These are phyloP conservation scores for Conomelus anceps DNA, from an alignment of 2,888 invertebrate species.

Conservation along the genomic window DNA sequence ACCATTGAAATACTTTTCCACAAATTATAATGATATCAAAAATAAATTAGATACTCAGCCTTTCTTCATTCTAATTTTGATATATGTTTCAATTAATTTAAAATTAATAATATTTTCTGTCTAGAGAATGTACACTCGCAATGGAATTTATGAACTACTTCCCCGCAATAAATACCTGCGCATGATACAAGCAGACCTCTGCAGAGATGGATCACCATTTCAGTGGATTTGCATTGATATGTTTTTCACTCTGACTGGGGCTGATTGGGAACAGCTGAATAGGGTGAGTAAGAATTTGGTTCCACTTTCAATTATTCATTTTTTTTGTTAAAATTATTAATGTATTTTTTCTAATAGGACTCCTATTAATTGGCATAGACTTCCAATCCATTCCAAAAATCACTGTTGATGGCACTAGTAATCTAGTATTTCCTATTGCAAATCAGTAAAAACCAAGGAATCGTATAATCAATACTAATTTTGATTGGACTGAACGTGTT, in stretches of 20 bases:
- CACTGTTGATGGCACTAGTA: too few relatives aligned
- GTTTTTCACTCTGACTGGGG: neutral
- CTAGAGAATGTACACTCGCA: neutral
- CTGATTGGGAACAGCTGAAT: neutral
- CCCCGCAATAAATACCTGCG: neutral
- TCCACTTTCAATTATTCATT: neutral
- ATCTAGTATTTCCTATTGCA: too few relatives aligned
- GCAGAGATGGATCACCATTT: neutral
- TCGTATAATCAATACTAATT: too few relatives aligned
- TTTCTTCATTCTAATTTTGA: too few relatives aligned
- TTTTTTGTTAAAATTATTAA: neutral
- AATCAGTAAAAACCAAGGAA: neutral
- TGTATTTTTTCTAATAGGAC: too few relatives aligned
- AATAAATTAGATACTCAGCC: too few relatives aligned
- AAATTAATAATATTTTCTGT: neutral
- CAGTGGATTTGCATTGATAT: conserved; percentile 2
- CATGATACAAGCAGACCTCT: neutral
- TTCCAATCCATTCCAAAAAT: too few relatives aligned
- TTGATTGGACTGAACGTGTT: too few relatives aligned
- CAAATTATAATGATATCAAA: too few relatives aligned
- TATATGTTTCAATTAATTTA: neutral
- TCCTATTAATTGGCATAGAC: too few relatives aligned
- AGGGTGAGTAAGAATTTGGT: neutral
- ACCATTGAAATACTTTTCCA: too few relatives aligned
- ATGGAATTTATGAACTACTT: neutral